Evolutionary conservation across 2,888 invertebrate species (phyloP), one percentile per base, ranked within the genome.

Genomic region (Dasysyrphus tricinctus): DNA sequence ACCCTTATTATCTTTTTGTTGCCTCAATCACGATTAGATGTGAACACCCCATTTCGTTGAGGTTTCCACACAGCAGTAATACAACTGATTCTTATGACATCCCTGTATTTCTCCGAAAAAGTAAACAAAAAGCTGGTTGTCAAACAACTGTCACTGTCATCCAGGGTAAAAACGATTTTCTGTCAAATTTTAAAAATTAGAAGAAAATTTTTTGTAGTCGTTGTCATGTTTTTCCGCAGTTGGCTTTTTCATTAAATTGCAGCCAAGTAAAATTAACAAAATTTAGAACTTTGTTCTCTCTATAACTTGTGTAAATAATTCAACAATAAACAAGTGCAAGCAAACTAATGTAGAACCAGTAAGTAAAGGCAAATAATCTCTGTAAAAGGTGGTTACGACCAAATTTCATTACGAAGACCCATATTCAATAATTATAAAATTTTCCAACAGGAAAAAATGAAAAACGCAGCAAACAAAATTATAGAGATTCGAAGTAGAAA

Each of bases 131-230:
- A 14, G 5, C 5, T 0, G 8, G 1, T 70, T 81, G 85, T 81
- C 85, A 86, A 75, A 78, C 12, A 32, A 16, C 19, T 32, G 39
- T 56, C 57, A 12, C 7, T 39, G 59, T 61, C 61, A 61, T 67
- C 32, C 1, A 57, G 5, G 24, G 44, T 37, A 63, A 69, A 80
- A 86, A 86, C 82, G 86, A 86, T 86, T 86, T 86, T 82, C 82
- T 86, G 86, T 86, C 86, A 86, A 49, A 29, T 12, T 44, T 42
- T 47, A 4, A 19, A 49, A 32, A 29, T 47, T n/a, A 19, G 51
- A 29, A 69, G 63, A 75, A 65, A 67, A 78, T 69, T 32, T 29
- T 63, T 75, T 81, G 80, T 63, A 67, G 65, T 86, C 78, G 77
- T 75, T 79, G 74, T 57, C 74, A 73, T 81, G 74, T 69, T 69